Evolutionary conservation across 2,888 invertebrate genomes (phyloP), one percentile per base, ranked within the genome.

Genomic region (Platerodrilus igneus): DNA sequence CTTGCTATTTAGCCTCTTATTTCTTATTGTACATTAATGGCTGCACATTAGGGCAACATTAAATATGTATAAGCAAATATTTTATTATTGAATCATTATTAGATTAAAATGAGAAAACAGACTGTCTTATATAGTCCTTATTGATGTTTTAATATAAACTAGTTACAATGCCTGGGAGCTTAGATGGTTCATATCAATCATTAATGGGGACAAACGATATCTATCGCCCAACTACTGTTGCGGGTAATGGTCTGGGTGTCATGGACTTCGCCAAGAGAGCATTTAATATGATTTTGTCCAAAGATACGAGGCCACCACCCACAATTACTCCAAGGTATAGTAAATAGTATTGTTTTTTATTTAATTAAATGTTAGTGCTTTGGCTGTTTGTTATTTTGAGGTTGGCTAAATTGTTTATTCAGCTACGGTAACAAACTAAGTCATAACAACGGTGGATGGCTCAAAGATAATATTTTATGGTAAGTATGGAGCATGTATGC

Each of bases 181-280:
- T 76, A 69, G 76, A 76, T 66, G 77, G 77, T 67, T 77, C 78
- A 63, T 79, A 79, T 72, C 74, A 74, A 57, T 76, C 75, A 58
- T 68, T 79, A 62, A 53, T 52, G 42, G 56, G 55, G 28, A 53
- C 54, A 22, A 77, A 76, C 60, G 73, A 77, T 64, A 77, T 79
- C 52, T 81, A 81, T 73, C 75, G 74, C 59, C 72, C 74, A 58
- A 80, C 81, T 29, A 79, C 79, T 34, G 66, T 74, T 52, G 73
- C 58, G 30, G 59, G 45, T 37, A 36, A 50, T 47, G 48, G 52
- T 41, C 64, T 71, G 47, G 75, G 73, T 53, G 69, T 78, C 45
- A 63, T 78, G 56, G 76, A 77, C 55, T 73, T 73, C 50, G 69
- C 78, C 57, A 79, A 77, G 71, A 78, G 75, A 70, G 76, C 74